Evolutionary conservation across 2,113 vertebrate species (phyloP), one percentile per base, ranked within the genome.

Genomic region (Acanthochromis polyacanthus): DNA sequence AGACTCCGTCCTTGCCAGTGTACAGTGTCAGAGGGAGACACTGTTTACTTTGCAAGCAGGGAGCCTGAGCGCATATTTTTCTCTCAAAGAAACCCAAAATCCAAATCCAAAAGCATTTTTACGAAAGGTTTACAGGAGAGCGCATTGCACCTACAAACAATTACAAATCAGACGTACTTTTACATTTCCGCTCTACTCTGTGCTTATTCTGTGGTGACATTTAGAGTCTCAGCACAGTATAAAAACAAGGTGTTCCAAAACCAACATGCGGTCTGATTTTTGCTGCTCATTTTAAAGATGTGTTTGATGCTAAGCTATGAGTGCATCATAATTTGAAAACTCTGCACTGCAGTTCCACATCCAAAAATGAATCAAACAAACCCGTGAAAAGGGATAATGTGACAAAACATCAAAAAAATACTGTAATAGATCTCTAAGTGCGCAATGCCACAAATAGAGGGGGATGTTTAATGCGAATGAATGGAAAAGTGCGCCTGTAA

Each of bases 21-120:
- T 90, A 83, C 76, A 82, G 74, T 83, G 86, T 88, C 82, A 71
- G 59, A 52, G 58, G 43, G 55, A 56, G 63, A 25, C 56, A 50
- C 56, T 53, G 11, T 58, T 66, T 25, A 59, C 20, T 57, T 58
- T 65, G 50, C 51, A 66, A 23, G 14, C 19, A 61, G n/a, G 5
- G 50, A 51, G 22, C 5, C 15, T 51, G 16, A 19, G 4, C 38
- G 1, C 25, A 61, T 30, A 55, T 56, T 32, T 71, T 45, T 0
- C n/a, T 63, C 59, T 60, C 2, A n/a, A 62, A 69, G 3, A 67
- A 74, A 63, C n/a, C 20, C 4, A 75, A 64, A 38, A 48, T 15
- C 28, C 10, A 16, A 36, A 71, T 51, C 20, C 11, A 53, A 46
- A 5, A 65, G 6, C 0, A 61, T n/a, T 59, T 28, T 23, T 57